Evolutionary conservation across 2,888 invertebrate species (phyloP), one percentile per base, ranked within the genome.

Genomic region (Acheta domesticus): DNA sequence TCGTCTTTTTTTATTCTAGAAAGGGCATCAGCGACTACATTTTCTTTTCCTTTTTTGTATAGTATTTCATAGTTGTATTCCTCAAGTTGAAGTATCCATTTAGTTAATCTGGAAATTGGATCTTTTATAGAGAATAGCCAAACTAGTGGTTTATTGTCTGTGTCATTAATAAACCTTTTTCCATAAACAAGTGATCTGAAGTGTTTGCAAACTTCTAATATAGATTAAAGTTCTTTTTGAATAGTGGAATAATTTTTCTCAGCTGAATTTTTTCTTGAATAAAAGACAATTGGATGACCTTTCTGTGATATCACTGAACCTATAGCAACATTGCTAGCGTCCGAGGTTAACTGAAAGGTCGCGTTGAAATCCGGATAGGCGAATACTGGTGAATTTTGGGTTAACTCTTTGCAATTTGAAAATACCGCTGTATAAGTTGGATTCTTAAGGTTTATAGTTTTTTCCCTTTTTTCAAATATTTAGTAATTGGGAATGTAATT

Each of bases 251-350:
- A 79, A n/a, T 73, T 74, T 75, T 48, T 77, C 75, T 83, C 83
- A n/a, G 16, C 81, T 78, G 12, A 74, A 75, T 48, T 80, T 83
- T 83, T 81, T 14, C 80, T 80, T 49, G 81, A 82, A 73, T 81
- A 14, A 2, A 21, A 77, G 3, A 50, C 77, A 21, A 77, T 62
- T 12, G 75, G 75, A 4, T 36, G 21, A 4, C n/a, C 75, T 14
- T 75, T 23, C 20, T 77, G 77, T 23, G n/a, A 21, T 77, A 77
- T 3, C 2, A 77, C 48, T 2, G 48, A 21, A 14, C 77, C 77
- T 2, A 75, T 75, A 14, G 75, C 75, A 21, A 75, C 14, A 21
- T 75, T n/a, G n/a, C 75, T 75, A 21, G n/a, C 75, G 23, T 75
- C 75, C 5, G 75, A 8, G 14, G 16, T 21, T 75, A 75, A 21